Conservation (phyloP, 2,888 invertebrate genomes). For the Drosophila ezoana region DNA sequence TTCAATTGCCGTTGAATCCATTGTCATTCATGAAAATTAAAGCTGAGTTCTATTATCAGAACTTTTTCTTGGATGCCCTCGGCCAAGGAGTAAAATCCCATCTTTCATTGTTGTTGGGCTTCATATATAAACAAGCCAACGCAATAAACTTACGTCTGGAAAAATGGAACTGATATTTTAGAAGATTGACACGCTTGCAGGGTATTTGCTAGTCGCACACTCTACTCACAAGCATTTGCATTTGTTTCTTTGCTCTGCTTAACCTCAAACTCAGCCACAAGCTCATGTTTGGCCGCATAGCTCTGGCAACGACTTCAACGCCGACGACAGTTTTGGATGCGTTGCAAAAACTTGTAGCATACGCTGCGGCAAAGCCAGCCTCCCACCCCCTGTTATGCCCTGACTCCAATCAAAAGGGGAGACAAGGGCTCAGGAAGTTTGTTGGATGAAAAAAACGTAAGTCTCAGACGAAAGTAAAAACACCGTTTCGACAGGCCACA, state of each 20-base stretch:
- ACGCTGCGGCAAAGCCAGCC: constrained; percentile 32
- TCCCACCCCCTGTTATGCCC: background rate
- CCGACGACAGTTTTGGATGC: constrained; percentile 38
- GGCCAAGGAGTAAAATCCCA: too few relatives aligned
- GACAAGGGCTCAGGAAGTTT: constrained; percentile 27
- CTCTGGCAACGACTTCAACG: constrained; percentile 22
- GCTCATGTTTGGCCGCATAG: constrained; percentile 34
- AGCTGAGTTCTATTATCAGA: too few relatives aligned
- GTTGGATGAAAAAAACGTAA: constrained; percentile 16
- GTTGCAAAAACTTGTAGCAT: constrained; percentile 55
- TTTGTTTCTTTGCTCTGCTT: constrained; percentile 6
- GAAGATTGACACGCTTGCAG: background rate
- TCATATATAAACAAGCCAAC: too few relatives aligned
- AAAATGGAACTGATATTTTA: too few relatives aligned
- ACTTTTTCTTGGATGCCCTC: too few relatives aligned
- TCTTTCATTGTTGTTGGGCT: too few relatives aligned
- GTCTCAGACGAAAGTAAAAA: constrained; percentile 66
- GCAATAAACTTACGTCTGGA: too few relatives aligned
- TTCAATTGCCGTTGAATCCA: too few relatives aligned
- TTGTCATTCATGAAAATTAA: too few relatives aligned
- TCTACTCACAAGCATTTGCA: background rate
- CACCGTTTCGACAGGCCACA: constrained; percentile 68
- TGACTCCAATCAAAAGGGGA: constrained; percentile 2
- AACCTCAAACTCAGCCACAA: constrained; percentile 30
- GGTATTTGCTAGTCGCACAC: background rate